A percentile compares a stretch with the other conserved stretches of the same genome.
phyloP scores from a whole-genome alignment of 23 tunicate species.

The Styela plicata region DNA sequence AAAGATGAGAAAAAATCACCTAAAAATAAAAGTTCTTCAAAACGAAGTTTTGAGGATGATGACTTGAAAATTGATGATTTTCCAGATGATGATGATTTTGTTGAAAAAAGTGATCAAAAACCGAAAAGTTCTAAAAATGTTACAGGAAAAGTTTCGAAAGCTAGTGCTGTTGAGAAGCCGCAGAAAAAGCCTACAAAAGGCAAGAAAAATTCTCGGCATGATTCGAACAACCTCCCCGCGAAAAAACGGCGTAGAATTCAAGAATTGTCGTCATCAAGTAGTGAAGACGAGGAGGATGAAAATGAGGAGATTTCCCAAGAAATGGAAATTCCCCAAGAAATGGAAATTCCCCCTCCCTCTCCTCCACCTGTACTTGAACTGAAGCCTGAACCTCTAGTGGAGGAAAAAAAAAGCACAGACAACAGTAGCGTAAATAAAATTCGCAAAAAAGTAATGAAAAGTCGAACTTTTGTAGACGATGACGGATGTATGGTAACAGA shows the following conservation, averaged over 20 bases:
- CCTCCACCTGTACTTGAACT: constrained; percentile 25
- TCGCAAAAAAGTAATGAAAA: constrained; percentile 55
- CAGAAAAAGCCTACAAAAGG: neutral
- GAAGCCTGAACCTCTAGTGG: neutral
- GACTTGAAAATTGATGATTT: constrained; percentile 19
- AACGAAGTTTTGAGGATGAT: neutral
- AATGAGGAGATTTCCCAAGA: too few species aligned
- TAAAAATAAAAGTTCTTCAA: neutral
- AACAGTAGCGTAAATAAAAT: too few species aligned
- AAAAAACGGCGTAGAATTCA: constrained; percentile 49
- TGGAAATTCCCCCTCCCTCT: constrained; percentile 41
- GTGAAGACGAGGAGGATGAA: constrained; percentile 51
- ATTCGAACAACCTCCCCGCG: constrained; percentile 42
- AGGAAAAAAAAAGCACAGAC: constrained; percentile 9
- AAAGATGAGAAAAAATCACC: neutral
- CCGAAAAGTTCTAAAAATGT: neutral
- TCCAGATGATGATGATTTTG: constrained; percentile 15
- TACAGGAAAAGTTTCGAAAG: neutral
- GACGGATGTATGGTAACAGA: constrained; percentile 88
- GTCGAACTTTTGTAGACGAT: constrained; percentile 50
- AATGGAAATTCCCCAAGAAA: too few species aligned
- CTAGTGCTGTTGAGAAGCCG: neutral
- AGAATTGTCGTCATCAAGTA: constrained; percentile 48
- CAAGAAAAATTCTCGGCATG: constrained; percentile 21
- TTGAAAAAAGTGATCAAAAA: neutral